Base-by-base conservation (phyloP, 2,888 invertebrate genomes). In the Patella caerulea region DNA sequence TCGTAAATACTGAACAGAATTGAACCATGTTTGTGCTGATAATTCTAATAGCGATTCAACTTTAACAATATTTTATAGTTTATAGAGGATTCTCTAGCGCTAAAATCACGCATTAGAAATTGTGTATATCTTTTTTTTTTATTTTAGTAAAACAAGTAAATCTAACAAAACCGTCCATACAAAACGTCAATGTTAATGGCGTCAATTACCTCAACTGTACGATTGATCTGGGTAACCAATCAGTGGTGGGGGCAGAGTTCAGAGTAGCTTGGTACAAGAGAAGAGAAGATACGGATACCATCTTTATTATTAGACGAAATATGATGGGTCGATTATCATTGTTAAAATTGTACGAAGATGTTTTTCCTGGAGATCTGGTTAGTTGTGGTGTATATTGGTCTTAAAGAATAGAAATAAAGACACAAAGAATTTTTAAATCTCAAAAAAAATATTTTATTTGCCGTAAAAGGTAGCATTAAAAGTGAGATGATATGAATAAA, bases 281-380 rank as follows among this genome's bases (percentile, higher is more conserved):
- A 24, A 65, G 19, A 24, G 65, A 24, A 24, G 65, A 14, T 14
- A 24, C 19, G 24, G 19, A 24, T 3, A 19, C 19, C 2, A 65
- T 65, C 9, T 45, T 45, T 9, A 45, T 45, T 45, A 65, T 65
- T 11, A 65, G 65, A 14, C 24, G 65, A 24, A 65, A 65, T 65
- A 65, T 65, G 65, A 65, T 65, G 65, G 65, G 65, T 24, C 65
- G 65, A 19, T 65, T 65, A 65, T 65, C 65, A 24, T 65, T 65
- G 24, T 65, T 65, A 65, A 65, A 65, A 65, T 19, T 65, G 12
- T 65, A 65, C 14, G 19, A 65, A 19, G 65, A 65, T 65, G 65
- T 65, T 65, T 65, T 65, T 19, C 65, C 65, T 12, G 65, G 65
- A 24, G 65, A 65, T 19, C 65, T 24, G 19, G 65, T 65, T 24